Conservation (phyloP, 2,113 vertebrate species). For the Junco hyemalis region DNA sequence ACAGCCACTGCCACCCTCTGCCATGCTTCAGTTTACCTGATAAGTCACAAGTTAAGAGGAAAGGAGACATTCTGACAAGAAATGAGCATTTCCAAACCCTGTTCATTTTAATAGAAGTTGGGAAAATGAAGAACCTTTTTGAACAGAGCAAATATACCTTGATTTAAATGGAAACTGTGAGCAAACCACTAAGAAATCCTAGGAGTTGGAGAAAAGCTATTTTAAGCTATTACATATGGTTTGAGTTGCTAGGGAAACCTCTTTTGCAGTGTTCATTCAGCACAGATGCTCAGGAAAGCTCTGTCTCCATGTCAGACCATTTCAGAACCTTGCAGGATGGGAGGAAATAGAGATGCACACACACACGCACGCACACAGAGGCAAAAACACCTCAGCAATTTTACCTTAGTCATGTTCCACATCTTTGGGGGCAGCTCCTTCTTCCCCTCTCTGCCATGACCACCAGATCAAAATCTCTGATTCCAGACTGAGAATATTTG, state of each 20-base stretch:
- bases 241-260: constrained; percentile 71
- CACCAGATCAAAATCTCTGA: background rate
- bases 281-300: constrained; percentile 60
- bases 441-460: background rate
- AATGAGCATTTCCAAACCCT: background rate
- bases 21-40: background rate
- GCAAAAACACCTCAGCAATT: background rate
- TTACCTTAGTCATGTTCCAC: background rate
- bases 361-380: background rate
- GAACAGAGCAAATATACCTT: background rate
- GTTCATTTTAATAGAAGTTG: background rate
- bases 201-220: constrained; percentile 59
- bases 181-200: constrained; percentile 35
- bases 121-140: constrained; percentile 23
- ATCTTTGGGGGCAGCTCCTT: background rate
- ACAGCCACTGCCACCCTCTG: background rate
- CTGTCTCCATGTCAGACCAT: constrained; percentile 17
- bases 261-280: constrained; percentile 17
- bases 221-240: constrained; percentile 62
- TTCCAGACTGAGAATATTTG: background rate
- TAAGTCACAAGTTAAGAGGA: background rate
- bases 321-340: background rate
- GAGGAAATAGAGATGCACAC: background rate
- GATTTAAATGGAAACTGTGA: constrained; percentile 39
- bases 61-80: background rate